Percentiles rank a stretch among this genome's conserved stretches.
Conservation (phyloP, 2,888 invertebrate species). For the Agriopis aurantiaria region DNA sequence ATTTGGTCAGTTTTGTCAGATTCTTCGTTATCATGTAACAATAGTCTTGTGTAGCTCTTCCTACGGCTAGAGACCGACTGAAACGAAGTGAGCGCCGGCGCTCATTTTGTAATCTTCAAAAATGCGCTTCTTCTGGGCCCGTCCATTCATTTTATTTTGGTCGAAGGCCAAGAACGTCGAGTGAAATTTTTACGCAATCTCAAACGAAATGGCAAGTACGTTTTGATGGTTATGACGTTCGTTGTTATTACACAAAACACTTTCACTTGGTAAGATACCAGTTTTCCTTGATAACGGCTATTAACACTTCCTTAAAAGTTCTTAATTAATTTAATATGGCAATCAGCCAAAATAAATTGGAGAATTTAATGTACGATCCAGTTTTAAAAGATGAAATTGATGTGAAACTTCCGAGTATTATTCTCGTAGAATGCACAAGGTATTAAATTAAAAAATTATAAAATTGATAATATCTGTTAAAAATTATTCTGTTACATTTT, state of each 20-base stretch:
- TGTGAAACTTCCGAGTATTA: background rate
- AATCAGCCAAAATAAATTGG: constrained; percentile 10
- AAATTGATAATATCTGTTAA: background rate
- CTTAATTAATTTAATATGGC: constrained; percentile 6
- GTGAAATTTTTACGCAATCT: constrained; percentile 28
- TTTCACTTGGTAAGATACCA: constrained; percentile 27
- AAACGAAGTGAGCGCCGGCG: no score
- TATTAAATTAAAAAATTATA: no score
- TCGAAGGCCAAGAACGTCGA: constrained; percentile 2
- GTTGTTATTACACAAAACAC: constrained; percentile 29
- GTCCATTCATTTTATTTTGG: no score
- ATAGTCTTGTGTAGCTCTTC: no score
- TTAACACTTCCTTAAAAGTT: constrained; percentile 14
- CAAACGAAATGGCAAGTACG: constrained; percentile 28
- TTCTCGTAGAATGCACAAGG: no score
- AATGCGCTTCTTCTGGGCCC: no score
- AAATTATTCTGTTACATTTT: background rate
- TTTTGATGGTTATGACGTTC: constrained; percentile 21
- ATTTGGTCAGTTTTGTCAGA: no score
- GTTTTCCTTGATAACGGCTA: constrained; percentile 21
- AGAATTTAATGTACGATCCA: constrained; percentile 4
- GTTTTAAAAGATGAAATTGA: constrained; percentile 5
- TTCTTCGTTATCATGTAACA: no score
- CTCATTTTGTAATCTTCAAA: no score
- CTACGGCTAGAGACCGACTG: no score